phyloP scores from a whole-genome alignment of 2,888 invertebrate genomes.

The Xestoiulus laeticollis region DNA sequence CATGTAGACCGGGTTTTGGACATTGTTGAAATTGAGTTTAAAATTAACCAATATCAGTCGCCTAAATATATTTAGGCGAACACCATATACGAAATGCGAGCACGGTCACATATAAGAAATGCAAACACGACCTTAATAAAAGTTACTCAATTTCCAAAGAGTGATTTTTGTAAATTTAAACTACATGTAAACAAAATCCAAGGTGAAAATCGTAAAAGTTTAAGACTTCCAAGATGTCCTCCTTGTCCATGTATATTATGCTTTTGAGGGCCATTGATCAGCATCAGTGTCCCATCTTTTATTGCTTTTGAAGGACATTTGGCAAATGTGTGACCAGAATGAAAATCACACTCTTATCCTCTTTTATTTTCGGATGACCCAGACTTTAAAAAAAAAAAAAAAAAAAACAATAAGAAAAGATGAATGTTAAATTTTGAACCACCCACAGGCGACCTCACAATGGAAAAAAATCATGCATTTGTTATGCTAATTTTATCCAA shows the following conservation, averaged over 20 bases:
- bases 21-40: too few relatives aligned
- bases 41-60: too few relatives aligned
- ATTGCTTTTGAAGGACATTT: not conserved
- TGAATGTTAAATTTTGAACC: not conserved
- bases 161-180: not conserved
- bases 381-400: not conserved
- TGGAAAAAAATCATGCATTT: not conserved
- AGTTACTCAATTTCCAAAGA: constrained; percentile 14
- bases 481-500: not conserved
- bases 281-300: constrained; percentile 26
- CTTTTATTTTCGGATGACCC: not conserved
- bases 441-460: not conserved
- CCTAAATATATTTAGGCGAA: too few relatives aligned
- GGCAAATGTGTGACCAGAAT: not conserved
- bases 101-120: not conserved
- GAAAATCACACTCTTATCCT: not conserved
- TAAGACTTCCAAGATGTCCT: not conserved
- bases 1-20: too few relatives aligned
- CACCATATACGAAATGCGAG: too few relatives aligned
- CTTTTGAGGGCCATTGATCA: not conserved
- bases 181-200: not conserved
- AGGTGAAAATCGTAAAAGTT: not conserved
- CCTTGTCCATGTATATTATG: not conserved
- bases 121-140: not conserved
- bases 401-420: not conserved